Evolutionary conservation across 2,888 invertebrate genomes (phyloP).

Genomic region (Amiota mariae): DNA sequence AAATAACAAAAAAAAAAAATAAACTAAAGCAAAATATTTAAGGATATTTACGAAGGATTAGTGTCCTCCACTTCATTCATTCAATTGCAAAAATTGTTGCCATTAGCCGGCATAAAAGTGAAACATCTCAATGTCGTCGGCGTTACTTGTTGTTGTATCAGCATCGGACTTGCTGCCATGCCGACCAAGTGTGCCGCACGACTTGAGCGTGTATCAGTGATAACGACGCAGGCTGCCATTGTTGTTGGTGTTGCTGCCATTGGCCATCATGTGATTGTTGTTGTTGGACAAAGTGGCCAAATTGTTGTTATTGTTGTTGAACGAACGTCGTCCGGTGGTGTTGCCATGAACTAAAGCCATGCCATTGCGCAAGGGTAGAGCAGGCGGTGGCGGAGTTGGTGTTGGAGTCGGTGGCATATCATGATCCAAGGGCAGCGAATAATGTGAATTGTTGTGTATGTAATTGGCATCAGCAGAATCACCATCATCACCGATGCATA

Average conservation of each 20-base stretch:
- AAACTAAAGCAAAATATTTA: constrained; percentile 39
- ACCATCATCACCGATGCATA: constrained; percentile 42
- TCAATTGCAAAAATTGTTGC: neutral
- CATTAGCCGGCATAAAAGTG: constrained; percentile 61
- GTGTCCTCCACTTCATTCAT: neutral
- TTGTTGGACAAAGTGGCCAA: constrained; percentile 59
- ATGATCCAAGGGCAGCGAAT: constrained; percentile 71
- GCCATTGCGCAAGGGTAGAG: constrained; percentile 70
- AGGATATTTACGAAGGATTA: constrained; percentile 22
- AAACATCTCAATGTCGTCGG: constrained; percentile 62
- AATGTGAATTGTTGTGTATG: constrained; percentile 72
- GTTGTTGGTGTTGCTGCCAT: constrained; percentile 56
- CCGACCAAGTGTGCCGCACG: constrained; percentile 61
- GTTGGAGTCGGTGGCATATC: constrained; percentile 68
- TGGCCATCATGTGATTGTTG: constrained; percentile 46
- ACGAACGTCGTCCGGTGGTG: constrained; percentile 69
- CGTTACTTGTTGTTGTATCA: constrained; percentile 20
- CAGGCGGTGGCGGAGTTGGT: constrained; percentile 71
- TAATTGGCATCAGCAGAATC: constrained; percentile 65
- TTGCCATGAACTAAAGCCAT: constrained; percentile 63
- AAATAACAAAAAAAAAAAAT: constrained; percentile 3
- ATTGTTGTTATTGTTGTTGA: constrained; percentile 60
- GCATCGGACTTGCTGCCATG: constrained; percentile 16
- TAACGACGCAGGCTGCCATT: constrained; percentile 69
- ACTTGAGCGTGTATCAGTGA: constrained; percentile 70